These are phyloP conservation scores for Azemiops feae DNA, from an alignment of 2,113 vertebrate species.

Conservation along the genomic window DNA sequence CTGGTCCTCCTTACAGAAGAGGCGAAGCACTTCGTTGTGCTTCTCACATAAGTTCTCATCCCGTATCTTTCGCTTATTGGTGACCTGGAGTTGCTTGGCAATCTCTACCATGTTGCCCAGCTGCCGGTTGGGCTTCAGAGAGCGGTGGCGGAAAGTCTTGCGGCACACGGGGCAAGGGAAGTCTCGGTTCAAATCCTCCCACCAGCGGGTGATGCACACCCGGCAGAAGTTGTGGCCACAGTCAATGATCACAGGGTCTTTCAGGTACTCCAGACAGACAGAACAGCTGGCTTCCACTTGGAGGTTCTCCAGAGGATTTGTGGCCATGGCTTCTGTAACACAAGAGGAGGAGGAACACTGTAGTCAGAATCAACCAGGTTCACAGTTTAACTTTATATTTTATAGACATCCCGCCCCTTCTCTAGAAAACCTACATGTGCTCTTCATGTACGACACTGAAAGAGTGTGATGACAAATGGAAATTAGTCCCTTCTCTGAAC, in stretches of 20 bases:
- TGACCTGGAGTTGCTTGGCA: constrained; percentile 78
- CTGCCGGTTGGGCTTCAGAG: constrained; percentile 83
- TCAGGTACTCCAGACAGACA: constrained; percentile 87
- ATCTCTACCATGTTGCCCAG: constrained; percentile 90
- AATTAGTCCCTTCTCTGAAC: not conserved
- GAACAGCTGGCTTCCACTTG: constrained; percentile 84
- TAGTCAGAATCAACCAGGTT: not conserved
- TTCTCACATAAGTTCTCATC: constrained; percentile 73
- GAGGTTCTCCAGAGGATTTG: constrained; percentile 60
- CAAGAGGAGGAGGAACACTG: not conserved
- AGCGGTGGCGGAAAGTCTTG: constrained; percentile 79
- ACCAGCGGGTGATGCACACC: constrained; percentile 85
- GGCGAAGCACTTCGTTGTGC: constrained; percentile 85
- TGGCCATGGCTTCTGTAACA: constrained; percentile 18
- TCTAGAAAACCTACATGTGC: not conserved
- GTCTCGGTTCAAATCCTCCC: constrained; percentile 74
- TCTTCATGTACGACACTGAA: not conserved
- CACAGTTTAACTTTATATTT: not conserved
- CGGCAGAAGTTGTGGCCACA: constrained; percentile 90
- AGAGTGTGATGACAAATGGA: not conserved
- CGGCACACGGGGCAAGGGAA: constrained; percentile 87
- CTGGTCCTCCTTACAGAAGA: constrained; percentile 89
- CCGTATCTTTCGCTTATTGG: constrained; percentile 69
- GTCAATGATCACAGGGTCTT: constrained; percentile 84
- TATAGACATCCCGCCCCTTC: not conserved